Percentiles rank a stretch among this genome's conserved stretches.
Evolutionary conservation across 2,113 vertebrate species (phyloP).

Genomic region (Entomyzon cyanotis): DNA sequence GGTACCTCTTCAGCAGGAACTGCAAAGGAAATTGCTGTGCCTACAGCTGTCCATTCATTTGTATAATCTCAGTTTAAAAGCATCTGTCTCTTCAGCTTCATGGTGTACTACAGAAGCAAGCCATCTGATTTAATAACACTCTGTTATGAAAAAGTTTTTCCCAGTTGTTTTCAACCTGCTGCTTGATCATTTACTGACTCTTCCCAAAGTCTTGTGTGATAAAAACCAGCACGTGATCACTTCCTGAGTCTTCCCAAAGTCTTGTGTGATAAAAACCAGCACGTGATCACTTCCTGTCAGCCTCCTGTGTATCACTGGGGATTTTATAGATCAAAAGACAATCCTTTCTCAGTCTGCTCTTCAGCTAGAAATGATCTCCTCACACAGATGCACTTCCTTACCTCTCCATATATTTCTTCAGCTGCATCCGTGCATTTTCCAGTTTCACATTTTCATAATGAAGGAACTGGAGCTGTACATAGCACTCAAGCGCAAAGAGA

Average conservation of each 20-base stretch:
- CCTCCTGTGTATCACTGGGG: not conserved
- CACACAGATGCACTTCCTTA: not conserved
- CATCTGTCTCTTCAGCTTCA: not conserved
- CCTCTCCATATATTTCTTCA: not conserved
- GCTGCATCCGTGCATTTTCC: not conserved
- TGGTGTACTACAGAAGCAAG: not conserved
- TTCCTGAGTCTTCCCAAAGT: not conserved
- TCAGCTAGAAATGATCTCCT: not conserved
- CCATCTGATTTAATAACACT: not conserved
- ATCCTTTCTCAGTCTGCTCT: not conserved
- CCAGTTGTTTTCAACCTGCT: not conserved
- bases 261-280: not conserved
- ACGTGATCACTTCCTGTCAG: accelerated
- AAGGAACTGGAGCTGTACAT: not conserved
- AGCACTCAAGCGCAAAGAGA: not conserved
- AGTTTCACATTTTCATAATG: not conserved
- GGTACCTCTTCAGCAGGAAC: not conserved
- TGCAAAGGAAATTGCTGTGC: not conserved
- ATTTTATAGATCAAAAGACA: not conserved
- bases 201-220: not conserved
- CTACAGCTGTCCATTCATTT: not conserved
- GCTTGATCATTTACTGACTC: not conserved
- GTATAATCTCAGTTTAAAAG: not conserved
- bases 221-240: too few relatives aligned
- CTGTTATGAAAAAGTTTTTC: not conserved